Evolutionary conservation across 2,797 vertebrate species (phyloP), one percentile per base, ranked within the genome.

Genomic region (Dromococcyx pavoninus): DNA sequence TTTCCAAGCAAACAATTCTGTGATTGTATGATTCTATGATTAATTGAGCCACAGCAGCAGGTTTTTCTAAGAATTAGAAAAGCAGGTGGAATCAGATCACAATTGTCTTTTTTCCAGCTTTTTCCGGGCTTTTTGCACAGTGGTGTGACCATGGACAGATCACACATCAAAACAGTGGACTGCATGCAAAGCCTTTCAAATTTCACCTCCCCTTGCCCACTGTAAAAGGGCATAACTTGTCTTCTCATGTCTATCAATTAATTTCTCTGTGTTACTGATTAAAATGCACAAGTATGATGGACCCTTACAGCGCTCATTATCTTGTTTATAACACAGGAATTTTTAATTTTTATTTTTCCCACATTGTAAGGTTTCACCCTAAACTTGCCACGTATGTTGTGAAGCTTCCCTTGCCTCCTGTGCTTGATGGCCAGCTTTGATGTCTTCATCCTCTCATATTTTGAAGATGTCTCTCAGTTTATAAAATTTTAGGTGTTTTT

Each of bases 121-220:
- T 60, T 86, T 43, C 21, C 70, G 25, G 5, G n/a, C 4, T 18
- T 62, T n/a, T 41, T 41, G 33, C 28, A 33, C 24, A 39, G n/a
- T 3, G 6, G 9, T 33, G 4, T 41, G 11, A 21, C 10, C 25
- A 44, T 32, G 60, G 32, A 13, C 13, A 39, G 41, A 60, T 13
- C 7, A 33, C 17, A n/a, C 0, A 6, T 50, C 23, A 44, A 54
- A 77, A 53, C 5, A 23, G 7, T 12, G 8, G 11, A 27, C 19
- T 32, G 23, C 1, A 1, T 61, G 39, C 14, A 62, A 50, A 53
- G 15, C 4, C 4, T 9, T 5, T 35, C 4, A 1, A 19, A 54
- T 10, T 8, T 76, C 9, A 35, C 11, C 5, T 53, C 35, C 13
- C 21, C 8, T 17, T 72, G 33, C 10, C 33, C 2, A 0, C 12